Conservation (phyloP, 2,888 invertebrate species). For the Esperia sulphurella region DNA sequence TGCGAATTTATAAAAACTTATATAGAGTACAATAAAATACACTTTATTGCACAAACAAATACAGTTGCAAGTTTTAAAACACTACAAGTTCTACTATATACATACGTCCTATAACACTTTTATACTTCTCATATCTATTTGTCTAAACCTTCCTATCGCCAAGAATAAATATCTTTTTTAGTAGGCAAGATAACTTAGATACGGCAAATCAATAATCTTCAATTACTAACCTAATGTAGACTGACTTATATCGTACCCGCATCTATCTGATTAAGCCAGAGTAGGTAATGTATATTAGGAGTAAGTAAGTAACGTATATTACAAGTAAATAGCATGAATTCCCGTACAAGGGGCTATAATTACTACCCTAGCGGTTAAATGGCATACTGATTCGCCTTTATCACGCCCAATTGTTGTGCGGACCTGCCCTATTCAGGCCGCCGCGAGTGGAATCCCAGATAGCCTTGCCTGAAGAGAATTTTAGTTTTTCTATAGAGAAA, state of each 20-base stretch:
- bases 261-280: background rate
- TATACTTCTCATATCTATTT: too few species aligned
- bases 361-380: conserved; percentile 36
- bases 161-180: too few species aligned
- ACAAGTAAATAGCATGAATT: conserved; percentile 4
- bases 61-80: too few species aligned
- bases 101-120: too few species aligned
- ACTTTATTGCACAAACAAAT: too few species aligned
- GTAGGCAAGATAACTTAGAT: too few species aligned
- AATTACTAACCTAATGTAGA: background rate
- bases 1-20: too few species aligned
- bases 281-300: background rate
- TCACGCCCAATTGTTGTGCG: conserved; percentile 47
- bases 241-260: too few species aligned
- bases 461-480: conserved; percentile 22
- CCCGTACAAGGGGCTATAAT: conserved; percentile 28
- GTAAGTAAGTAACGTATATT: background rate
- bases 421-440: conserved; percentile 38
- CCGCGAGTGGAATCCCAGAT: conserved; percentile 50
- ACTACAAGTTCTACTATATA: too few species aligned
- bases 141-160: too few species aligned
- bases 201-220: too few species aligned
- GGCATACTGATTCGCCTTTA: conserved; percentile 44
- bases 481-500: conserved; percentile 14
- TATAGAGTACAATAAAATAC: too few species aligned